phyloP scores from a whole-genome alignment of 2,888 invertebrate genomes.

The Hypercompe scribonia region DNA sequence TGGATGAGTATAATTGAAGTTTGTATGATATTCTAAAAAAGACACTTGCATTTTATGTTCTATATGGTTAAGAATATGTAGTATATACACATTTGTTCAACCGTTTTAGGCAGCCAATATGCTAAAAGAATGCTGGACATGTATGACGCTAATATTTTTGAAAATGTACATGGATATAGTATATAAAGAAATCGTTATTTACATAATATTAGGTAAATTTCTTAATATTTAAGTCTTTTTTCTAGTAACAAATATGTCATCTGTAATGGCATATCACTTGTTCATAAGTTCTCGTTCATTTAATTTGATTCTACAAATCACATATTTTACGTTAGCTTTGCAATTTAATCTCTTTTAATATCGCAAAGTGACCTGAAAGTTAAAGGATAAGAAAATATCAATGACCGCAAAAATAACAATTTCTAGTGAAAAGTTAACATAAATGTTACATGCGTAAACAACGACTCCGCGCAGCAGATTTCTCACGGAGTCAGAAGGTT shows the following conservation, averaged over 20 bases:
- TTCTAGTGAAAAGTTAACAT: slow-evolving; percentile 32
- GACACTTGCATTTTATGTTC: background rate
- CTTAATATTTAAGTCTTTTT: no score
- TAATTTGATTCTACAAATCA: background rate
- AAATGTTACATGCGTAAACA: slow-evolving; percentile 34
- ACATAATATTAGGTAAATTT: no score
- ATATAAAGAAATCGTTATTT: no score
- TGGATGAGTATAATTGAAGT: background rate
- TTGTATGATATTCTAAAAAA: background rate
- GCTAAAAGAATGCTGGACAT: no score
- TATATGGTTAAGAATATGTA: background rate
- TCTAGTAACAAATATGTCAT: no score
- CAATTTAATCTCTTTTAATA: slow-evolving; percentile 29
- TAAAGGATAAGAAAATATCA: slow-evolving; percentile 27
- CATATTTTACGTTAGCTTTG: background rate
- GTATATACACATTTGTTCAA: no score
- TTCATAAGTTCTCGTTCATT: no score
- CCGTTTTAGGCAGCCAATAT: no score
- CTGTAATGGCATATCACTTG: no score
- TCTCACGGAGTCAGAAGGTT: slow-evolving; percentile 47
- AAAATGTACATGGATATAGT: background rate
- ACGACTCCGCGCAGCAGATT: slow-evolving; percentile 31
- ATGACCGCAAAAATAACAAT: slow-evolving; percentile 28
- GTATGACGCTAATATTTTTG: background rate
- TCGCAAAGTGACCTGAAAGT: slow-evolving; percentile 32